Percentiles rank a stretch among this genome's conserved stretches.
Evolutionary conservation across 2,113 vertebrate species (phyloP).

Genomic region (Phycodurus eques): DNA sequence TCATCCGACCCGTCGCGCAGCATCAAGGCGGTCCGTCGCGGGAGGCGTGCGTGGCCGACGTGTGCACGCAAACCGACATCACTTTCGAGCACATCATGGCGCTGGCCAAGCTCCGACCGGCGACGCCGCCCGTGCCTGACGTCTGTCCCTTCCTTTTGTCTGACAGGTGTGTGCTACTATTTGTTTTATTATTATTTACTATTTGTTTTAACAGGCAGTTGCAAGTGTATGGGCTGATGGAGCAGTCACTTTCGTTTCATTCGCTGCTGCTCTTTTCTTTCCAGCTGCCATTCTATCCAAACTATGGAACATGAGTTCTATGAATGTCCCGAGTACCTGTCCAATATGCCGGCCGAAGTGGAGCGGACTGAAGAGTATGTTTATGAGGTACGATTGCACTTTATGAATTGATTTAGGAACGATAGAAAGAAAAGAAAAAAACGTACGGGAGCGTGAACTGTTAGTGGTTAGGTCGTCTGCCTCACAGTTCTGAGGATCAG

Average conservation of each 20-base stretch:
- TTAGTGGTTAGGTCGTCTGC: too few species aligned
- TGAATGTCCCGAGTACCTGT: conserved; percentile 89
- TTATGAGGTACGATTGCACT: conserved; percentile 82
- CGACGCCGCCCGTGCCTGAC: conserved; percentile 90
- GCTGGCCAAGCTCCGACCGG: conserved; percentile 85
- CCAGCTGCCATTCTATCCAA: conserved; percentile 92
- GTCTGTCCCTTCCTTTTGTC: conserved; percentile 93
- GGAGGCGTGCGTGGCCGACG: conserved; percentile 80
- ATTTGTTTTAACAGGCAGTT: background rate
- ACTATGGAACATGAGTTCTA: conserved; percentile 89
- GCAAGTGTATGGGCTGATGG: conserved; percentile 36
- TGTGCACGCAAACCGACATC: conserved; percentile 94
- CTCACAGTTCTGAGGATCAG: too few species aligned
- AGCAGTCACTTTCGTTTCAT: conserved; percentile 19
- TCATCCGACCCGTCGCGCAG: conserved; percentile 73
- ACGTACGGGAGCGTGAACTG: too few species aligned
- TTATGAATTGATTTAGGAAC: too few species aligned
- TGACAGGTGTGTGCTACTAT: conserved; percentile 79
- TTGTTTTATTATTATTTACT: too few species aligned
- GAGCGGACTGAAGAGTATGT: conserved; percentile 89
- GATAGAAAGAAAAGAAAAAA: too few species aligned
- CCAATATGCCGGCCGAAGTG: conserved; percentile 80
- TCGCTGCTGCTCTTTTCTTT: conserved; percentile 29
- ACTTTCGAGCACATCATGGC: conserved; percentile 96
- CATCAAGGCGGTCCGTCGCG: conserved; percentile 31